Evolutionary conservation across 2,113 vertebrate species (phyloP).

Genomic region (Rhinolophus sinicus): DNA sequence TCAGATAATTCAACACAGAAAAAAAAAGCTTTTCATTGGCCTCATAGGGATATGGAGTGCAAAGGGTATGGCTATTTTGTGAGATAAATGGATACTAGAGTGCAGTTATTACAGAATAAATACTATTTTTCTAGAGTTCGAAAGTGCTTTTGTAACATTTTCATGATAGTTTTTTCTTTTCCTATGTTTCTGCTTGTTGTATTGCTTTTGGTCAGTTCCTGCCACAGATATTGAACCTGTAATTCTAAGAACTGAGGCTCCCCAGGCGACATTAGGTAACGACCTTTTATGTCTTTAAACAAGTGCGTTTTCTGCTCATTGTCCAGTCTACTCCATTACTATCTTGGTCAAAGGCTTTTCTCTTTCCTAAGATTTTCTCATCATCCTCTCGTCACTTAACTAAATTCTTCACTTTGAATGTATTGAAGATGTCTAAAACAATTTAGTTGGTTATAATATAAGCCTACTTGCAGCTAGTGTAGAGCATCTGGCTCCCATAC

Average conservation of each 20-base stretch:
- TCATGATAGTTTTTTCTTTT: constrained; percentile 28
- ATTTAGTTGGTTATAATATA: not conserved
- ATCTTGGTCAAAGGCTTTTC: not conserved
- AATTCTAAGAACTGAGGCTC: constrained; percentile 75
- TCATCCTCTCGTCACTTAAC: not conserved
- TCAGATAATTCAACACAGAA: not conserved
- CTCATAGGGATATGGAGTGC: not conserved
- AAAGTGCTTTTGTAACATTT: constrained; percentile 24
- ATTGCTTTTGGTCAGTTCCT: constrained; percentile 64
- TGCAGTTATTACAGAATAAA: not conserved
- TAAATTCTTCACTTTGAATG: not conserved
- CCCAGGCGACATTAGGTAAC: constrained; percentile 81
- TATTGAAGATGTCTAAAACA: not conserved
- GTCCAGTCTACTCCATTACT: not conserved
- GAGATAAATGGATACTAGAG: not conserved
- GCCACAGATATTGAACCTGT: constrained; percentile 72
- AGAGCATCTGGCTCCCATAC: not conserved
- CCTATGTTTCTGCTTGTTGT: not conserved
- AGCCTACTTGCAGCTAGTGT: not conserved
- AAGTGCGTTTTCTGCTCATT: not conserved
- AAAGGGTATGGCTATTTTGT: not conserved
- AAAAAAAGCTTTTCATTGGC: not conserved
- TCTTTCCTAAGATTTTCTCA: not conserved
- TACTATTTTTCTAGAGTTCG: not conserved
- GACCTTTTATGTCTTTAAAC: not conserved